Base-by-base conservation (phyloP, 2,113 vertebrate species). In the Istiophorus platypterus region DNA sequence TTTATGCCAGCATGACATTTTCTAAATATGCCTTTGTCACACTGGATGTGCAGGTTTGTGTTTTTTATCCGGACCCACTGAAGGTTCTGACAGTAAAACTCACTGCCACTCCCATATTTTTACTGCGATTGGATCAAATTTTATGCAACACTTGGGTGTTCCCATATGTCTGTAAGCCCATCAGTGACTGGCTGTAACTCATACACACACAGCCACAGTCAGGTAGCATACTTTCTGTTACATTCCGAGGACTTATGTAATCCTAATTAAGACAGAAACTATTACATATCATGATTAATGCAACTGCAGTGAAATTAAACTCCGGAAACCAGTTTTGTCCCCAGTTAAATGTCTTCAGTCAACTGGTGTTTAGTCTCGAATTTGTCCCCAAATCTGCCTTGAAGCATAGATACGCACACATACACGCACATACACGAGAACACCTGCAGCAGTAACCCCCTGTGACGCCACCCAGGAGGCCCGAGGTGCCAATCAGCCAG, bases 401-500 rank as follows among this genome's bases (percentile, higher is more conserved):
- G 75, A 77, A 52, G 68, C 57, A 39, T 26, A 61, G 7, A 65
- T 29, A 14, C n/a, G 10, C 41, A 70, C 51, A 70, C 42, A 67
- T 37, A 68, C 81, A 64, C 51, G 80, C 77, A 63, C 68, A 82
- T 13, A 57, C 63, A 78, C 54, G 13, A 52, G 71, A 80, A 77
- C 83, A 90, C 90, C 85, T 85, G 78, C 89, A 88, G 83, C 89
- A 79, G 74, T 92, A 94, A 91, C 85, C 88, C 86, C 67, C 76
- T 11, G 76, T 92, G 90, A 94, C 90, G 93, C 91, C 87, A 91
- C 82, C 85, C 87, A 56, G 76, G 83, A 85, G 87, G 85, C 89
- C 82, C 34, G 70, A 63, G 78, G 88, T 93, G 92, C 91, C 92
- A 94, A 92, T 94, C 91, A 92, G 85, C 70, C 81, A 85, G 85